Percentiles rank a stretch among this genome's conserved stretches.
phyloP scores from a whole-genome alignment of 2,113 vertebrate genomes.

The Saccopteryx bilineata region DNA sequence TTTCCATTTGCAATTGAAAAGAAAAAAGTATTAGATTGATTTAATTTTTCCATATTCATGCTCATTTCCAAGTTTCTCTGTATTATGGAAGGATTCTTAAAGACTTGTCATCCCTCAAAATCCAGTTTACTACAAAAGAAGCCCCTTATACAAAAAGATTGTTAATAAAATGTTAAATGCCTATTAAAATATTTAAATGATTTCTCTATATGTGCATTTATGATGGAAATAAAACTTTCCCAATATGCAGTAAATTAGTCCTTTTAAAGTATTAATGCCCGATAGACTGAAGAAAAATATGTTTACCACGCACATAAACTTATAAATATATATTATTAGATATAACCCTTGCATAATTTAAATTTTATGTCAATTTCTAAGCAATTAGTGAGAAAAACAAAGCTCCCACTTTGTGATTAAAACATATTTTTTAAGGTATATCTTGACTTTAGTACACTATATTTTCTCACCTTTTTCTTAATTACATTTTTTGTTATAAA shows the following conservation, averaged over 20 bases:
- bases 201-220: constrained; percentile 83
- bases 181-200: constrained; percentile 85
- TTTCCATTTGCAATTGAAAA: constrained; percentile 68
- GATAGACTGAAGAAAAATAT: constrained; percentile 81
- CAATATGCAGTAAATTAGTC: constrained; percentile 84
- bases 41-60: constrained; percentile 73
- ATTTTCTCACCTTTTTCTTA: constrained; percentile 68
- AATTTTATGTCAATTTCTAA: constrained; percentile 84
- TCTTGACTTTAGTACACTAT: constrained; percentile 79
- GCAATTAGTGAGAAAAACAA: constrained; percentile 78
- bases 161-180: constrained; percentile 89
- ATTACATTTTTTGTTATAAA: constrained; percentile 58
- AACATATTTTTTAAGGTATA: constrained; percentile 71
- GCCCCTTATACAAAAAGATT: constrained; percentile 81
- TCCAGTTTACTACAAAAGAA: constrained; percentile 73
- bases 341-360: constrained; percentile 86
- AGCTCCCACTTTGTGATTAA: constrained; percentile 80
- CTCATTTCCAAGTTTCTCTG: constrained; percentile 46
- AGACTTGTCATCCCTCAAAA: constrained; percentile 68
- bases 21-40: constrained; percentile 56
- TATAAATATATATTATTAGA: constrained; percentile 83
- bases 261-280: constrained; percentile 82
- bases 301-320: constrained; percentile 70
- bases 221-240: constrained; percentile 85
- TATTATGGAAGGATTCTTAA: constrained; percentile 68